A percentile compares a stretch with the other conserved stretches of the same genome.
Conservation (phyloP, 2,113 vertebrate genomes). For the Cheirogaleus medius region DNA sequence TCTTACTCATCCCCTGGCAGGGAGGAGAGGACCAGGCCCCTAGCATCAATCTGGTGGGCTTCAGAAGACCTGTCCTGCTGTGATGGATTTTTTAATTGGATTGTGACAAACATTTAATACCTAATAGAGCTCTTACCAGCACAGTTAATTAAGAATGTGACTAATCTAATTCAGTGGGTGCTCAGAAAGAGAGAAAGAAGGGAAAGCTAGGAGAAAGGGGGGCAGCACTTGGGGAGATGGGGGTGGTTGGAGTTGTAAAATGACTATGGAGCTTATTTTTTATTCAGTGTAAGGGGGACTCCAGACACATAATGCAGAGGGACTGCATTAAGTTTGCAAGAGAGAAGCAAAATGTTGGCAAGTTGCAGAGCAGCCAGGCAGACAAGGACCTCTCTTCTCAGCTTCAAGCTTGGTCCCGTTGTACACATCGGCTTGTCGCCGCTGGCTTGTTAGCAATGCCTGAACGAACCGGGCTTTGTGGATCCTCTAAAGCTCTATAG, state of each 20-base stretch:
- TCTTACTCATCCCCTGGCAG: neutral
- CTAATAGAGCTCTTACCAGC: slow-evolving; percentile 87
- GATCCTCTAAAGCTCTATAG: neutral
- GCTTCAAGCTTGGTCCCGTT: neutral
- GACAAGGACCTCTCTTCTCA: neutral
- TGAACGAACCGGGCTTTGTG: neutral
- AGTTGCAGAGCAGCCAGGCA: neutral
- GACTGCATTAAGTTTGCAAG: neutral
- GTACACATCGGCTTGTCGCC: neutral
- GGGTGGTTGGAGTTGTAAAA: neutral
- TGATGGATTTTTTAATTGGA: slow-evolving; percentile 88
- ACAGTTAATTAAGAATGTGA: slow-evolving; percentile 91
- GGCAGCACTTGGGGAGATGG: neutral
- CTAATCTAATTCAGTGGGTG: slow-evolving; percentile 85
- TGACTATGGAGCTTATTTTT: neutral
- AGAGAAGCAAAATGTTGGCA: neutral
- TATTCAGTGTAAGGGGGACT: neutral
- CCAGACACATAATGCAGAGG: neutral
- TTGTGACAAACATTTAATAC: slow-evolving; percentile 91
- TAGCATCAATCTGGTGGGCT: slow-evolving; percentile 43
- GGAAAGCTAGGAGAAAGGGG: neutral
- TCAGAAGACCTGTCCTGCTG: slow-evolving; percentile 69
- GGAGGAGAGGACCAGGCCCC: neutral
- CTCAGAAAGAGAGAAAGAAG: slow-evolving; percentile 63
- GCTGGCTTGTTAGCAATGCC: slow-evolving; percentile 48